phyloP scores from a whole-genome alignment of 2,888 invertebrate genomes.

The Sminthurinus aureus region DNA sequence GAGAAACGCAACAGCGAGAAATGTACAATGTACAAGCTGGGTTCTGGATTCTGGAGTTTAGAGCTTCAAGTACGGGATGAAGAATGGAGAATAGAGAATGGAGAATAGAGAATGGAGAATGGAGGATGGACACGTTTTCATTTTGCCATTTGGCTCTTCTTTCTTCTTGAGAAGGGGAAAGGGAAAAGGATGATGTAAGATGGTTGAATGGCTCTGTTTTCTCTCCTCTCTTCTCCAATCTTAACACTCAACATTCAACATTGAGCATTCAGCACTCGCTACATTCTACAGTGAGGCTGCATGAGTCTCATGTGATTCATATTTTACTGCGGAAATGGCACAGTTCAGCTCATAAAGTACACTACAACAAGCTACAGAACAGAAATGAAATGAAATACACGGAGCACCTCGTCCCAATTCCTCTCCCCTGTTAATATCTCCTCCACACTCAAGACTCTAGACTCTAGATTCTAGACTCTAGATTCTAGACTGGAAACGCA shows the following conservation, averaged over 20 bases:
- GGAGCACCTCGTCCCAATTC: slow-evolving; percentile 8
- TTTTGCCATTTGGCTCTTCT: too few species aligned
- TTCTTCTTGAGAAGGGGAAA: not conserved
- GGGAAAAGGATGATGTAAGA: slow-evolving; percentile 26
- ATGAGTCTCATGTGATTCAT: slow-evolving; percentile 47
- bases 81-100: not conserved
- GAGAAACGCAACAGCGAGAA: too few species aligned
- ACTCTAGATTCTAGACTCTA: slow-evolving; percentile 2
- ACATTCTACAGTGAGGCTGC: slow-evolving; percentile 28
- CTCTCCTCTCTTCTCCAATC: too few species aligned
- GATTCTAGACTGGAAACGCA: not conserved
- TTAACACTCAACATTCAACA: too few species aligned
- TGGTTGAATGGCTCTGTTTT: slow-evolving; percentile 17
- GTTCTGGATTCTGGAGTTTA: not conserved
- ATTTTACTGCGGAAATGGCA: slow-evolving; percentile 43
- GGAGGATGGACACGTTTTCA: too few species aligned
- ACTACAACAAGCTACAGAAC: not conserved
- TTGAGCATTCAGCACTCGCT: too few species aligned
- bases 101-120: not conserved
- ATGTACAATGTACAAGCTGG: too few species aligned
- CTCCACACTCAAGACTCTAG: not conserved
- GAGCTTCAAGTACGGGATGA: not conserved
- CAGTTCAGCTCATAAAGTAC: slow-evolving; percentile 36
- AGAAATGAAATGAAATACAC: slow-evolving; percentile 7
- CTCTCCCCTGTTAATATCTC: not conserved